Conservation (phyloP, 2,797 vertebrate species). For the Acanthurus lineatus region DNA sequence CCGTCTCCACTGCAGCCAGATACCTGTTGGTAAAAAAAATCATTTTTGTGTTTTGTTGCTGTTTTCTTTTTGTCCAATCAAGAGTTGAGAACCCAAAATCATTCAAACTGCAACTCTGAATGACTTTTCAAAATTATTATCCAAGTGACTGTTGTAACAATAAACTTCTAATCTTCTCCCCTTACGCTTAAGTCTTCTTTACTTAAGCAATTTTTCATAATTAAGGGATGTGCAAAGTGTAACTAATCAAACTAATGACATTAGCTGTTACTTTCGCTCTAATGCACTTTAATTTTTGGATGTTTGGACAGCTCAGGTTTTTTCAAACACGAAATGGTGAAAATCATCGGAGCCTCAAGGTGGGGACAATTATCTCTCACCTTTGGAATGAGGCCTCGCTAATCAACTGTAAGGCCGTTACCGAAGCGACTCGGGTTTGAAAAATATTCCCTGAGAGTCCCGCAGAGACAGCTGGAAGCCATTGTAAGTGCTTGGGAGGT, state of each 20-base stretch:
- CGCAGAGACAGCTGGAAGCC: conserved; percentile 81
- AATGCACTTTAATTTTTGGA: conserved; percentile 30
- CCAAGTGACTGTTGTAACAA: too few relatives aligned
- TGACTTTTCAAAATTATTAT: neutral
- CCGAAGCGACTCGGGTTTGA: conserved; percentile 69
- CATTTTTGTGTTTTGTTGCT: too few relatives aligned
- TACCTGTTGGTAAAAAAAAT: too few relatives aligned
- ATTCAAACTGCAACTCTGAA: neutral
- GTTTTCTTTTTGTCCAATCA: neutral
- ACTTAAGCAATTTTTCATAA: neutral
- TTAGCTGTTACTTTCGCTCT: conserved; percentile 17
- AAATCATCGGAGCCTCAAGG: conserved; percentile 57
- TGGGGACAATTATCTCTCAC: conserved; percentile 76
- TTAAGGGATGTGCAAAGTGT: conserved; percentile 13
- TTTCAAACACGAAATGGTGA: conserved; percentile 37
- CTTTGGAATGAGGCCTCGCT: conserved; percentile 66
- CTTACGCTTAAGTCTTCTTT: neutral
- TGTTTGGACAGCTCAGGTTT: conserved; percentile 25
- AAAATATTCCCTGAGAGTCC: conserved; percentile 74
- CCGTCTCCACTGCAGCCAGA: neutral
- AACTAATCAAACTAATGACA: conserved; percentile 26
- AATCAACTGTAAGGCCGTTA: conserved; percentile 78
- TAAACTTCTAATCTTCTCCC: neutral
- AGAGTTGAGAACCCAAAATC: neutral
- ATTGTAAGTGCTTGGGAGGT: conserved; percentile 55